A percentile compares a stretch with the other conserved stretches of the same genome.
These are phyloP conservation scores for Trachelus troglodyta DNA, from an alignment of 2,888 invertebrate species.

Conservation along the genomic window DNA sequence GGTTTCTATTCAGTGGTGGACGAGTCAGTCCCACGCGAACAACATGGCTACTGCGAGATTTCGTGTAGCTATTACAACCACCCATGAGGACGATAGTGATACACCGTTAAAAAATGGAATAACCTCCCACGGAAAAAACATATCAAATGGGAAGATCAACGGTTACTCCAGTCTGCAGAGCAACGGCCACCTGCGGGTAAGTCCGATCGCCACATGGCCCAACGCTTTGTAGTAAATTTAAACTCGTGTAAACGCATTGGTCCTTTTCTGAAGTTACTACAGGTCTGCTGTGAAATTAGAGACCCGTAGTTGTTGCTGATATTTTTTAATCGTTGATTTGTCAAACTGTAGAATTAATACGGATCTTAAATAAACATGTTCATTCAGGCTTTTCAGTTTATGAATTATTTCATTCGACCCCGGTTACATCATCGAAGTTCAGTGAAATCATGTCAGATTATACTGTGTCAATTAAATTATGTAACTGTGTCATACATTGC, in stretches of 20 bases:
- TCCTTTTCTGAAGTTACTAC: background rate
- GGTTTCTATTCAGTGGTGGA: background rate
- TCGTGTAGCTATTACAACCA: conserved; percentile 22
- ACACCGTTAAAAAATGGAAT: conserved; percentile 31
- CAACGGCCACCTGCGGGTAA: conserved; percentile 49
- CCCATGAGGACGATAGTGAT: conserved; percentile 16
- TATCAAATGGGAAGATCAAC: conserved; percentile 41
- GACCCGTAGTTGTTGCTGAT: background rate
- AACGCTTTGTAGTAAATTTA: background rate
- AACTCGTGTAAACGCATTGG: background rate
- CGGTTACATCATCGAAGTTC: background rate
- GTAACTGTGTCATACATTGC: background rate
- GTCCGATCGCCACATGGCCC: conserved; percentile 21
- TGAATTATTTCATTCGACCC: background rate
- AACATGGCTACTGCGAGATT: conserved; percentile 31
- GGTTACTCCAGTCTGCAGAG: conserved; percentile 38
- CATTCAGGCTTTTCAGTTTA: background rate
- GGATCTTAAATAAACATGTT: background rate
- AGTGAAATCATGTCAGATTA: background rate
- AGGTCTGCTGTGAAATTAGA: background rate
- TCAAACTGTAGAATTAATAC: background rate
- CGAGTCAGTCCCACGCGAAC: conserved; percentile 3
- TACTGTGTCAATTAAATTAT: background rate
- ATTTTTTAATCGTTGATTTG: background rate
- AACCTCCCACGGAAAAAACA: conserved; percentile 30